phyloP scores from a whole-genome alignment of 2,113 vertebrate genomes.

The Panthera uncia region DNA sequence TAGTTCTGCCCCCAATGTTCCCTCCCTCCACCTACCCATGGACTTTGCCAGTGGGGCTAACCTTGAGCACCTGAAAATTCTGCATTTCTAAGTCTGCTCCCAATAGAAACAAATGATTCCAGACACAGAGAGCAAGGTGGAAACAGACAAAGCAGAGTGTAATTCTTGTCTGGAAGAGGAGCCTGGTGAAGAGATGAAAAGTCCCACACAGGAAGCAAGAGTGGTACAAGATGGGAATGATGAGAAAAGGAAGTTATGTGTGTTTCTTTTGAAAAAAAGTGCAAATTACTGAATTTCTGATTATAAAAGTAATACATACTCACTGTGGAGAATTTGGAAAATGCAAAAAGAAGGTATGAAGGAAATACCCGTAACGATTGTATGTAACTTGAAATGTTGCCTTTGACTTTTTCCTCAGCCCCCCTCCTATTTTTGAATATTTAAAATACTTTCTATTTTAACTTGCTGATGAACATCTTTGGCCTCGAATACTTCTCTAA shows the following conservation, averaged over 20 bases:
- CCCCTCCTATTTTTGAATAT: background rate
- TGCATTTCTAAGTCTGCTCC: background rate
- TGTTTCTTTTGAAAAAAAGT: background rate
- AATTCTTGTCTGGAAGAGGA: background rate
- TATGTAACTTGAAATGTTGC: background rate
- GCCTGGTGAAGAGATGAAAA: background rate
- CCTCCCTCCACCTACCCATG: background rate
- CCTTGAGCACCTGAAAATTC: background rate
- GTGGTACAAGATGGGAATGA: background rate
- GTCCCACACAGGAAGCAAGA: background rate
- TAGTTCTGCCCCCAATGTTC: background rate
- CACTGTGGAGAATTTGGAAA: background rate
- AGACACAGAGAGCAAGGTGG: background rate
- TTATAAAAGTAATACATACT: background rate
- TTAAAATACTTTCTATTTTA: background rate
- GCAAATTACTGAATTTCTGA: background rate
- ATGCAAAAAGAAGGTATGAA: background rate
- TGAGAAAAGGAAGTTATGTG: background rate
- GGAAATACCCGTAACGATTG: background rate
- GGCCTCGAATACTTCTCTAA: background rate
- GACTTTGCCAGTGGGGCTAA: background rate
- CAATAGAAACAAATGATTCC: background rate
- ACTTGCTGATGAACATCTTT: background rate
- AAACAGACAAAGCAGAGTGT: background rate
- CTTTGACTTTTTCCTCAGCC: background rate